Conservation (phyloP, 2,888 invertebrate genomes). For the Pachymerium ferrugineum region DNA sequence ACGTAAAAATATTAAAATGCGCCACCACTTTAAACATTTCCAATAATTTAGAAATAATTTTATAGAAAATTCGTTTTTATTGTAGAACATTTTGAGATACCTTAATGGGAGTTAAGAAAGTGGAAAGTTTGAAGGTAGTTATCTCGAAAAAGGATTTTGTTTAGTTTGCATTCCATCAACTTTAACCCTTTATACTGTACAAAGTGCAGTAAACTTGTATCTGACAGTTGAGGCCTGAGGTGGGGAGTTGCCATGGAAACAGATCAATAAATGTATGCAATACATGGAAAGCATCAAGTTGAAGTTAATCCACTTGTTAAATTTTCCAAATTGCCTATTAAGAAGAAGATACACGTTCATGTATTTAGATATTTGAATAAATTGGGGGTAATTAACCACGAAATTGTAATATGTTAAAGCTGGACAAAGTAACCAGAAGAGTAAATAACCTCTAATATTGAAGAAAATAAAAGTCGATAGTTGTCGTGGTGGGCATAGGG, state of each 20-base stretch:
- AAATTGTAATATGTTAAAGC: slow-evolving; percentile 17
- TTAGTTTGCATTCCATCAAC: slow-evolving; percentile 22
- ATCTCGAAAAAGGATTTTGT: neutral
- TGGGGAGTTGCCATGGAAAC: slow-evolving; percentile 24
- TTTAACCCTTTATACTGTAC: slow-evolving; percentile 27
- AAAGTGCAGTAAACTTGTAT: slow-evolving; percentile 27
- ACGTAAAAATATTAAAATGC: no score
- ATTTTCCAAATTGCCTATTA: slow-evolving; percentile 27
- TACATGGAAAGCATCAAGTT: slow-evolving; percentile 27
- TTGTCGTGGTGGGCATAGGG: no score
- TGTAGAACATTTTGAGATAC: no score
- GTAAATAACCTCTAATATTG: no score
- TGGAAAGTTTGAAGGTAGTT: neutral
- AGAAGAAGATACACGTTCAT: slow-evolving; percentile 5
- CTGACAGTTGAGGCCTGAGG: slow-evolving; percentile 25
- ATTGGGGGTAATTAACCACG: slow-evolving; percentile 16
- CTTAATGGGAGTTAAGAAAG: slow-evolving; percentile 1
- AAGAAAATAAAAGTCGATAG: neutral
- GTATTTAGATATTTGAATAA: slow-evolving; percentile 25
- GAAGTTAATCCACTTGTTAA: slow-evolving; percentile 27
- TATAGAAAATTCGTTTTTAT: no score
- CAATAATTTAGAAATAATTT: no score
- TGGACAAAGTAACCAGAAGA: neutral
- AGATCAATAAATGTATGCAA: slow-evolving; percentile 27
- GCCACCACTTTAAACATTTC: no score